phyloP scores from a whole-genome alignment of 2,888 invertebrate genomes.

The Osedax frankpressi region DNA sequence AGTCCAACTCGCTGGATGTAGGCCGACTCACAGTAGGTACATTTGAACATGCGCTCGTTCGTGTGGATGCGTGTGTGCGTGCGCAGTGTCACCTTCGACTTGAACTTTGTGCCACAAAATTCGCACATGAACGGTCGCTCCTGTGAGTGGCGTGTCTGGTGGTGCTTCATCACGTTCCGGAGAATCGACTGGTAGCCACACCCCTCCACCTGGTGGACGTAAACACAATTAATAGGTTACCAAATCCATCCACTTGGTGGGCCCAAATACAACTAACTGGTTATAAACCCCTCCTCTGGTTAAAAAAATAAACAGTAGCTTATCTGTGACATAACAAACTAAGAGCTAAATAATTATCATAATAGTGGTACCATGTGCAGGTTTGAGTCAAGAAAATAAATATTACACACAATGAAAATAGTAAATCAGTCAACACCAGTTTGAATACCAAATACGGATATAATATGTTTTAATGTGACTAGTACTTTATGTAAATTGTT shows the following conservation, averaged over 20 bases:
- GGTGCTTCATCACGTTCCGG: slow-evolving; percentile 6
- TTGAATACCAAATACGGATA: background rate
- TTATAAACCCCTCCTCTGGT: too few species aligned
- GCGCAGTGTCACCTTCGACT: slow-evolving; percentile 2
- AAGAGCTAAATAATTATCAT: background rate
- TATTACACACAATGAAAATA: background rate
- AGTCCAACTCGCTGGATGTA: slow-evolving; percentile 6
- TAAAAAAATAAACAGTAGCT: slow-evolving; percentile 1
- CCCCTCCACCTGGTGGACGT: slow-evolving; percentile 2
- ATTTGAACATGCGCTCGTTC: slow-evolving; percentile 8
- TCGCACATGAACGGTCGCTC: slow-evolving; percentile 7
- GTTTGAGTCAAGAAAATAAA: background rate
- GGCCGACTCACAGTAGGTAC: slow-evolving; percentile 3
- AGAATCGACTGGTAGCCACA: slow-evolving; percentile 8
- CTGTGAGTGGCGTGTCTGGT: slow-evolving; percentile 6
- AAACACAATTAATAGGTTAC: slow-evolving; percentile 2
- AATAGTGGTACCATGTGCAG: background rate
- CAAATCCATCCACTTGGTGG: background rate
- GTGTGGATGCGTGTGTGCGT: slow-evolving; percentile 5
- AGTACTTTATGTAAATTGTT: background rate
- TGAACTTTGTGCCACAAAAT: slow-evolving; percentile 1
- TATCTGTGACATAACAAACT: background rate
- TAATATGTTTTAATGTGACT: background rate
- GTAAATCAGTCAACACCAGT: background rate
- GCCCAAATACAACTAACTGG: background rate